Conservation (phyloP, 2,888 invertebrate genomes). For the Cotesia congregata region DNA sequence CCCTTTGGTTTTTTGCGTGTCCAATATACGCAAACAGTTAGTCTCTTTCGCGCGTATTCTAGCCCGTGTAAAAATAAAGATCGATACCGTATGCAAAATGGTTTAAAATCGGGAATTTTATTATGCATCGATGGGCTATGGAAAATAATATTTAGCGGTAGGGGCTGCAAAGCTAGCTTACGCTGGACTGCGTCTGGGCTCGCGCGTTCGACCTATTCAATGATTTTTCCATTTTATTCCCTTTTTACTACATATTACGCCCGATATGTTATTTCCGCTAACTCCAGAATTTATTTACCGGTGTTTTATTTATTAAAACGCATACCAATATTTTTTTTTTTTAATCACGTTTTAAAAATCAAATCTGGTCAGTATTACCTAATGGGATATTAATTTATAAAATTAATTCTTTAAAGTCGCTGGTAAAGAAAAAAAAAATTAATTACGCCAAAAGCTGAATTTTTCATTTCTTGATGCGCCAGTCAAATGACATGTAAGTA, state of each 20-base stretch:
- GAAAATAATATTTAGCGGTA: constrained; percentile 34
- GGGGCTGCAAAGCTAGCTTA: constrained; percentile 35
- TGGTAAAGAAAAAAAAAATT: neutral
- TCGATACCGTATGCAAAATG: constrained; percentile 75
- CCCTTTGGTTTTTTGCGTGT: constrained; percentile 35
- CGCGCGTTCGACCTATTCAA: constrained; percentile 36
- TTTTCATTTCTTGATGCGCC: neutral
- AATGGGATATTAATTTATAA: too few relatives aligned
- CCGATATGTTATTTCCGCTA: constrained; percentile 25
- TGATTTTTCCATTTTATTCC: constrained; percentile 26
- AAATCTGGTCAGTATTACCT: neutral
- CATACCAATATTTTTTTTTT: constrained; percentile 4
- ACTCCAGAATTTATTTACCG: constrained; percentile 11
- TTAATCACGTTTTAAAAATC: neutral
- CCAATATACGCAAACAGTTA: neutral
- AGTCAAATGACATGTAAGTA: constrained; percentile 2
- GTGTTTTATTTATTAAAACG: constrained; percentile 20
- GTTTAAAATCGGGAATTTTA: constrained; percentile 77
- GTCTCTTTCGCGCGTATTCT: constrained; percentile 53
- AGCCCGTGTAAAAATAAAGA: constrained; percentile 74
- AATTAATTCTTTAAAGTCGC: too few relatives aligned
- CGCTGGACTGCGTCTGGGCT: constrained; percentile 48
- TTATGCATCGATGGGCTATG: constrained; percentile 71
- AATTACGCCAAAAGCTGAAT: neutral
- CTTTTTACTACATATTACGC: constrained; percentile 33